phyloP scores from a whole-genome alignment of 1,140 invertebrate species.

The Eupristina koningsbergeri region DNA sequence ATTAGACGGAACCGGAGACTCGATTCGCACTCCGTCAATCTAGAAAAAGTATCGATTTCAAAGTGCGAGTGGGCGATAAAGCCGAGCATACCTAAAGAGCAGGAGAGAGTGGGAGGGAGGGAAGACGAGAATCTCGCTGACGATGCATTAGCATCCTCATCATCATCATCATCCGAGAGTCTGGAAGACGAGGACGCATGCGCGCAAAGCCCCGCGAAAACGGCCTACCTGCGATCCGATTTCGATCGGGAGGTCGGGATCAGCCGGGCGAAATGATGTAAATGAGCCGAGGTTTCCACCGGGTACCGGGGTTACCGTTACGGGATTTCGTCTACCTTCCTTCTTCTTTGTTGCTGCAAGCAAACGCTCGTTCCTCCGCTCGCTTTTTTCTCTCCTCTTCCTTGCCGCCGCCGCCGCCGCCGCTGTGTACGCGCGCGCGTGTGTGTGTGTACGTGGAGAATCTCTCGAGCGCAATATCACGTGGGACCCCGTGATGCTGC shows the following conservation, averaged over 20 bases:
- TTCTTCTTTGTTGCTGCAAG: slow-evolving; percentile 32
- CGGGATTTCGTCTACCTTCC: slow-evolving; percentile 35
- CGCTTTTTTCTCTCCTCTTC: not conserved
- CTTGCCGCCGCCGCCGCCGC: not conserved
- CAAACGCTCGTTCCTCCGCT: not conserved
- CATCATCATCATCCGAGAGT: no score
- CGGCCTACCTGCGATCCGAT: slow-evolving; percentile 31
- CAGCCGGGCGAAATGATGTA: slow-evolving; percentile 44
- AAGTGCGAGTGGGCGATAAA: slow-evolving; percentile 3
- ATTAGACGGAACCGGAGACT: not conserved
- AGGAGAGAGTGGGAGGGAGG: not conserved
- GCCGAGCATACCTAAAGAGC: not conserved
- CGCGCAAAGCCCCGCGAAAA: not conserved
- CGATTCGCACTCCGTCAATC: not conserved
- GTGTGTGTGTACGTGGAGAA: not conserved
- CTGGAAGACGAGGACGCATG: not conserved
- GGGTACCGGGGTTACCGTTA: slow-evolving; percentile 44
- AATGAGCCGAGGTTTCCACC: slow-evolving; percentile 41
- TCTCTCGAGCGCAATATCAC: not conserved
- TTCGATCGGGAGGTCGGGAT: slow-evolving; percentile 23
- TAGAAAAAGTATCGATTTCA: slow-evolving; percentile 15
- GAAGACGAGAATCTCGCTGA: slow-evolving; percentile 14
- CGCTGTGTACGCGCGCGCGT: no score
- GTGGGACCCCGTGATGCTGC: not conserved
- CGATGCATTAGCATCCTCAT: slow-evolving; percentile 25